Evolutionary conservation across 2,888 invertebrate genomes (phyloP).

Genomic region (Fragum fragum): DNA sequence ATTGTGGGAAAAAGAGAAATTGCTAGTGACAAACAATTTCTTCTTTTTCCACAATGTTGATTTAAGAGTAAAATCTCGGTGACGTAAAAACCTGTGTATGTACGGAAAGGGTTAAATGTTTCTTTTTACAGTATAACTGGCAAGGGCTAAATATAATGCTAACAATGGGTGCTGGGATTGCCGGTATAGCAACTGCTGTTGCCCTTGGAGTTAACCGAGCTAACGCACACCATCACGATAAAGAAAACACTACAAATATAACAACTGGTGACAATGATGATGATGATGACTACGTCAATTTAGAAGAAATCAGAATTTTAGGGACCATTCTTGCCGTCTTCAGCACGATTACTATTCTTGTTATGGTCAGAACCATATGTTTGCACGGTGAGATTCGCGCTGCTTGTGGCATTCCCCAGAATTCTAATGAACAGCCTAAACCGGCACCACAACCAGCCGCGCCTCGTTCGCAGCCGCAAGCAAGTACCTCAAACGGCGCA

Average conservation of each 20-base stretch:
- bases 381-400: conserved; percentile 7
- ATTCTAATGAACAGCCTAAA: background rate
- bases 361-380: background rate
- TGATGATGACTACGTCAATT: background rate
- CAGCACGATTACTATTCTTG: background rate
- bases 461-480: background rate
- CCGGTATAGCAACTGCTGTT: background rate
- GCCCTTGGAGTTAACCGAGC: background rate
- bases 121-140: conserved; percentile 21
- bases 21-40: too few relatives aligned
- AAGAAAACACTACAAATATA: background rate
- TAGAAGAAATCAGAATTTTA: background rate
- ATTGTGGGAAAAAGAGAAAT: too few relatives aligned
- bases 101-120: too few relatives aligned
- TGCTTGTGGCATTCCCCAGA: background rate
- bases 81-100: too few relatives aligned
- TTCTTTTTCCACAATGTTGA: too few relatives aligned
- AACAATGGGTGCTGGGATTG: background rate
- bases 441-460: background rate
- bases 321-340: conserved; percentile 8
- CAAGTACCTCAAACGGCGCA: background rate
- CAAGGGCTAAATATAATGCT: conserved; percentile 5
- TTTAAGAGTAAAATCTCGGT: too few relatives aligned
- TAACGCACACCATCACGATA: background rate
- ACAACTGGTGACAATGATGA: background rate